Evolutionary conservation across 2,797 vertebrate genomes (phyloP), one percentile per base, ranked within the genome.

Genomic region (Onychomys torridus): DNA sequence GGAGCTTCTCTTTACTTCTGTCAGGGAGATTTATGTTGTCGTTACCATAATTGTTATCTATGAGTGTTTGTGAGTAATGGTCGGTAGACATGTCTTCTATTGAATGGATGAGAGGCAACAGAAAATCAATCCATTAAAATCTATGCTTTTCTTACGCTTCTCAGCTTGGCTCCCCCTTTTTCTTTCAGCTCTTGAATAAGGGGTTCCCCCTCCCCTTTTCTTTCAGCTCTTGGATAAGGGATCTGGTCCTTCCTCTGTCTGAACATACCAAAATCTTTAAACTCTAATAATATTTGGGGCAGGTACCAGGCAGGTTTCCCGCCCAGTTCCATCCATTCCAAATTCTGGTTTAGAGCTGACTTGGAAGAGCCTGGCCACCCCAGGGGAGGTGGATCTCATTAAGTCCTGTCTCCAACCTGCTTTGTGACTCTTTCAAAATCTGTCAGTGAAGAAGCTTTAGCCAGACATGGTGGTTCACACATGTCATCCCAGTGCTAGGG

Each of bases 121-220:
- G 91, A 96, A 97, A 97, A 95, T 96, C 81, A 95, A 96, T 96
- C 86, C 27, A 90, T 96, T 97, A 90, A 95, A 95, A 96, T 61
- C 17, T 37, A 40, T 85, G 61, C 94, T 95, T 96, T 95, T 92
- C 59, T 94, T 95, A 95, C 40, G 55, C 57, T 78, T 97, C 55
- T 86, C 49, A 61, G 19, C 94, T 94, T 90, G 6, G 1, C 25
- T 21, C 27, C 21, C 17, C 40, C n/a, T 79, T 25, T 61, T 61
- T 32, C 96, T 63, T 85, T 96, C 63, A 90, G 34, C 57, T 95
- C 63, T 85, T 96, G 23, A 93, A 27, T 25, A 91, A 93, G 79
- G 46, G 9, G 12, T 55, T 17, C 52, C 52, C 52, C 52, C 16
- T 55, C 14, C 37, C n/a, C 32, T 93, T 63, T 75, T 63, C n/a